These are phyloP conservation scores for Charadrius vociferus DNA, from an alignment of 2,113 vertebrate genomes.

Conservation along the genomic window DNA sequence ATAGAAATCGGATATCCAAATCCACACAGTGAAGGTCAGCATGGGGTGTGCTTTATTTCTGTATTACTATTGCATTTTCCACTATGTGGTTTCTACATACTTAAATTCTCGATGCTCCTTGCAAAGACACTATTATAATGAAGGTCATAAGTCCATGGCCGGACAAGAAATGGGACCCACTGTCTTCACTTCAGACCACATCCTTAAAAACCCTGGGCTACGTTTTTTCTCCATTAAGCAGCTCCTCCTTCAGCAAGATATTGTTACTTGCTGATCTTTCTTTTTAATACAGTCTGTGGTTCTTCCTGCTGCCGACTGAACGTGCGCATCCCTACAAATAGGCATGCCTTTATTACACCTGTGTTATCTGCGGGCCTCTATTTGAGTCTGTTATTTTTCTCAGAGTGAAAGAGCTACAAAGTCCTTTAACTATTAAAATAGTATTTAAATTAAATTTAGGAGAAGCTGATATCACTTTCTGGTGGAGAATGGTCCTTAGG, in stretches of 20 bases:
- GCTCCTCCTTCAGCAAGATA: not conserved
- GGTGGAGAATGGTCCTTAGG: not conserved
- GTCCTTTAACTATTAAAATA: not conserved
- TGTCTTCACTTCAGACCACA: not conserved
- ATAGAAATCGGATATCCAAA: not conserved
- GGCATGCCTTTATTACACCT: not conserved
- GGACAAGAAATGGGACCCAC: not conserved
- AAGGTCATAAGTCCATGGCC: not conserved
- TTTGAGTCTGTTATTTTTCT: not conserved
- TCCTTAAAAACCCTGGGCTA: not conserved
- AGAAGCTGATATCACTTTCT: not conserved
- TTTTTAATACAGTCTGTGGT: not conserved
- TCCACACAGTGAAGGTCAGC: not conserved
- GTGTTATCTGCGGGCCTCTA: not conserved
- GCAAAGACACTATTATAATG: not conserved
- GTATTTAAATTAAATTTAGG: not conserved
- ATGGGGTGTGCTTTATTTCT: not conserved
- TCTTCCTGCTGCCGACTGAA: not conserved
- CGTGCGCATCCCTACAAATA: not conserved
- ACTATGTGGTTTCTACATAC: not conserved
- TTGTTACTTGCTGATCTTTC: not conserved
- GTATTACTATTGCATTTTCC: not conserved
- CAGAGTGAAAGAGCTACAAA: not conserved
- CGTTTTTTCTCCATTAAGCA: not conserved
- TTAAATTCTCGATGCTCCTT: not conserved